These are phyloP conservation scores for Pseudanteris insignis DNA, from an alignment of 2,888 invertebrate genomes.

Conservation along the genomic window DNA sequence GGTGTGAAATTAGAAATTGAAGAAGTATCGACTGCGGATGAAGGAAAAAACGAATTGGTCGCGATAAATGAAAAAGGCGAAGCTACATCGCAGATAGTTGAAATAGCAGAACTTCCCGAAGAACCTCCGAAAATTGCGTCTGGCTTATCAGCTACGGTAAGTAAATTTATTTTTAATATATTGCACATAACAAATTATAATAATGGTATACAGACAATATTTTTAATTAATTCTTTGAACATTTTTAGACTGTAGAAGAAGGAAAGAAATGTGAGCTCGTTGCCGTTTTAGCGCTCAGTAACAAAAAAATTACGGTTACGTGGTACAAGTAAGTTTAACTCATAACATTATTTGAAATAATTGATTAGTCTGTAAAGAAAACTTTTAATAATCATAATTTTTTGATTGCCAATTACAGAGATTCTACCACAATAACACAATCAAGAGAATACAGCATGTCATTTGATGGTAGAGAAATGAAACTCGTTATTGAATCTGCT, in stretches of 20 bases:
- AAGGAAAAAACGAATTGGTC: conserved; percentile 88
- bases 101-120: conserved; percentile 84
- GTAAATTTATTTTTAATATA: too few relatives aligned
- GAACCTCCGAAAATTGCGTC: conserved; percentile 84
- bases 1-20: conserved; percentile 89
- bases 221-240: background rate
- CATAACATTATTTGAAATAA: conserved; percentile 1
- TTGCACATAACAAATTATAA: too few relatives aligned
- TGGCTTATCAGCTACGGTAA: conserved; percentile 79
- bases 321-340: conserved; percentile 84
- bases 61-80: conserved; percentile 94
- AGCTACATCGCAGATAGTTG: conserved; percentile 87
- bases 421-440: conserved; percentile 75
- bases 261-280: conserved; percentile 82
- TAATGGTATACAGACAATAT: too few relatives aligned
- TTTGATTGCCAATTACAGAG: conserved; percentile 54
- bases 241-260: conserved; percentile 72
- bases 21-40: conserved; percentile 81
- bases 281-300: conserved; percentile 77
- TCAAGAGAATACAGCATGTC: conserved; percentile 81
- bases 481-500: conserved; percentile 80
- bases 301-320: conserved; percentile 82
- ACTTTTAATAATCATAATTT: conserved; percentile 1
- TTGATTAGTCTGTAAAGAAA: background rate
- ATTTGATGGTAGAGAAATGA: conserved; percentile 85